Conservation (phyloP, 2,888 invertebrate genomes). For the Andrena bucephala region DNA sequence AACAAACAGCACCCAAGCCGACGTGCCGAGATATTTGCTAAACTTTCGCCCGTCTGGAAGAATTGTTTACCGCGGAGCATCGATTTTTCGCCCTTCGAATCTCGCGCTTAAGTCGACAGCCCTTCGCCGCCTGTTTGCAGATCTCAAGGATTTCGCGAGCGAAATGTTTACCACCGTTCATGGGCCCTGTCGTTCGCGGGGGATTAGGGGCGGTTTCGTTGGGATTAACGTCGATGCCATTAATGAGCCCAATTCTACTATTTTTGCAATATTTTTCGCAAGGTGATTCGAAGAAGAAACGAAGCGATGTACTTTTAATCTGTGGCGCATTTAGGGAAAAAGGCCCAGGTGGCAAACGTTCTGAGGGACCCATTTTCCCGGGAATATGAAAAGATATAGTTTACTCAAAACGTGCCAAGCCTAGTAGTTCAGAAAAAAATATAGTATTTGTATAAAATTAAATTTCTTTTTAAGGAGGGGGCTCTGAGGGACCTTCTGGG, state of each 20-base stretch:
- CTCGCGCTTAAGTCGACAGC: neutral
- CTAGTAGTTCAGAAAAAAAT: too few species aligned
- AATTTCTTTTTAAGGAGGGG: too few species aligned
- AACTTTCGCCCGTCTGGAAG: neutral
- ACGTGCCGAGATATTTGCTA: conserved; percentile 12
- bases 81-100: conserved; percentile 29
- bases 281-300: too few species aligned
- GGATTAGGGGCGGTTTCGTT: neutral
- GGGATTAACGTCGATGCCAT: conserved; percentile 12
- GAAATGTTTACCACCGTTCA: neutral
- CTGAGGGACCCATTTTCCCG: too few species aligned
- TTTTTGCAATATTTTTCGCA: too few species aligned
- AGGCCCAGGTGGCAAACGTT: too few species aligned
- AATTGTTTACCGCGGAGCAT: conserved; percentile 8
- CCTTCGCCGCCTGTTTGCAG: conserved; percentile 1
- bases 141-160: conserved; percentile 13
- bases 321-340: too few species aligned
- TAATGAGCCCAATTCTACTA: neutral
- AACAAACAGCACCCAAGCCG: conserved; percentile 28
- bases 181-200: neutral
- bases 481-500: too few species aligned
- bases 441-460: too few species aligned
- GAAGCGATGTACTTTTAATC: too few species aligned
- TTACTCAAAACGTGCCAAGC: too few species aligned
- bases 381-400: too few species aligned